Evolutionary conservation across 2,888 invertebrate genomes (phyloP).

Genomic region (Epirrhoe alternata): DNA sequence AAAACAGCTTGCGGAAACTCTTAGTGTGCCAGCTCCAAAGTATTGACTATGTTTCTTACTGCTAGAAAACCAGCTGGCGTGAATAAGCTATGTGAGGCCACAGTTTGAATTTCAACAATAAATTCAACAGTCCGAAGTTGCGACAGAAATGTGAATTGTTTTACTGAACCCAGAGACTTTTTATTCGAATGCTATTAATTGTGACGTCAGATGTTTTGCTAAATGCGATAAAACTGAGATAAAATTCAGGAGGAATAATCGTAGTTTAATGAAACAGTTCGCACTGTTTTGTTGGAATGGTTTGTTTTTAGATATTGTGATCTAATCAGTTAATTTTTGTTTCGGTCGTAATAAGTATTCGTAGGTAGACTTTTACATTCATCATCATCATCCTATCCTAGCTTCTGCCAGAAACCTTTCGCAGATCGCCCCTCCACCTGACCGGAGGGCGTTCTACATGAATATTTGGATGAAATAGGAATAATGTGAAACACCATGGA

Average conservation of each 20-base stretch:
- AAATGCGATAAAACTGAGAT: constrained; percentile 19
- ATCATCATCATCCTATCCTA: no score
- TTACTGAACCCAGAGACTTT: constrained; percentile 43
- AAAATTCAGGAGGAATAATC: neutral
- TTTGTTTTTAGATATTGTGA: no score
- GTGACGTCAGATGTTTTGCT: constrained; percentile 31
- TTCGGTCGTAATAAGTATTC: no score
- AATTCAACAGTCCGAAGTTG: constrained; percentile 52
- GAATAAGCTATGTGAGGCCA: constrained; percentile 33
- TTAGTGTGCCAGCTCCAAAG: neutral
- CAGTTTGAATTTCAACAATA: constrained; percentile 57
- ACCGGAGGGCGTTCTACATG: no score
- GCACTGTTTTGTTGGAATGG: neutral
- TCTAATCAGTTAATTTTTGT: no score
- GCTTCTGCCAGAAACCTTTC: no score
- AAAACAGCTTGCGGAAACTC: no score
- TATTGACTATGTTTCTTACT: neutral
- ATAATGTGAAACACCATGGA: no score
- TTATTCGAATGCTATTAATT: constrained; percentile 37
- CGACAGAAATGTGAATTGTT: constrained; percentile 48
- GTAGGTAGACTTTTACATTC: no score
- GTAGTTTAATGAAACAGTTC: neutral
- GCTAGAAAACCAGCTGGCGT: constrained; percentile 4
- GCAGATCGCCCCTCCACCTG: no score
- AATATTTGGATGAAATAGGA: no score